Conservation (phyloP, 2,888 invertebrate species). For the Pegoplata infirma region DNA sequence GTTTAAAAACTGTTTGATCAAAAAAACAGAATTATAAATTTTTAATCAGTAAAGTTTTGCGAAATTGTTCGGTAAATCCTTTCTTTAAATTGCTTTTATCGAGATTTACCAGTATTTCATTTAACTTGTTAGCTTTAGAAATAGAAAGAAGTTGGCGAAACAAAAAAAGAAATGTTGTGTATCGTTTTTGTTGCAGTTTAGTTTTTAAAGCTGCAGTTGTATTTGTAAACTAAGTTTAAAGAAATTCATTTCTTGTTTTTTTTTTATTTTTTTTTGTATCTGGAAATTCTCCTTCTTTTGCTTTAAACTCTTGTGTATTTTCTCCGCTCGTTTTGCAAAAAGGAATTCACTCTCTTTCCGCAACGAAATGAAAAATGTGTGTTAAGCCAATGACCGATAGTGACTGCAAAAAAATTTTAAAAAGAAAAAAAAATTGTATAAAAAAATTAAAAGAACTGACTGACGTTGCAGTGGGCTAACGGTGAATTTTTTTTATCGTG, state of each 20-base stretch:
- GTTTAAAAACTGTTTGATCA: no score
- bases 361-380: slow-evolving; percentile 74
- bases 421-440: slow-evolving; percentile 39
- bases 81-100: no score
- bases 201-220: no score
- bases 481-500: slow-evolving; percentile 62
- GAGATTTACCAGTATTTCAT: no score
- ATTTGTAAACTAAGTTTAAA: slow-evolving; percentile 52
- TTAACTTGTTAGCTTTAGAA: slow-evolving; percentile 2
- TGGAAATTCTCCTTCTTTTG: slow-evolving; percentile 31
- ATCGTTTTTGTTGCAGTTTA: no score
- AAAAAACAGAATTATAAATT: no score
- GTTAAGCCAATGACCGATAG: slow-evolving; percentile 78
- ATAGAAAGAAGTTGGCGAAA: slow-evolving; percentile 18
- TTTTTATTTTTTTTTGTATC: slow-evolving; percentile 9
- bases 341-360: slow-evolving; percentile 74
- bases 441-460: slow-evolving; percentile 50
- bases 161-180: slow-evolving; percentile 25
- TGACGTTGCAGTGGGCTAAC: slow-evolving; percentile 60
- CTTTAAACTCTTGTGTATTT: slow-evolving; percentile 31
- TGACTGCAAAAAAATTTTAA: slow-evolving; percentile 64
- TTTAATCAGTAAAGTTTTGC: no score
- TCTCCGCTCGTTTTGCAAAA: slow-evolving; percentile 49
- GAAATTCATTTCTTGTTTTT: slow-evolving; percentile 24
- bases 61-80: no score